Percentiles rank a stretch among this genome's conserved stretches.
These are phyloP conservation scores for Balaeniceps rex DNA, from an alignment of 2,113 vertebrate genomes.

Conservation along the genomic window DNA sequence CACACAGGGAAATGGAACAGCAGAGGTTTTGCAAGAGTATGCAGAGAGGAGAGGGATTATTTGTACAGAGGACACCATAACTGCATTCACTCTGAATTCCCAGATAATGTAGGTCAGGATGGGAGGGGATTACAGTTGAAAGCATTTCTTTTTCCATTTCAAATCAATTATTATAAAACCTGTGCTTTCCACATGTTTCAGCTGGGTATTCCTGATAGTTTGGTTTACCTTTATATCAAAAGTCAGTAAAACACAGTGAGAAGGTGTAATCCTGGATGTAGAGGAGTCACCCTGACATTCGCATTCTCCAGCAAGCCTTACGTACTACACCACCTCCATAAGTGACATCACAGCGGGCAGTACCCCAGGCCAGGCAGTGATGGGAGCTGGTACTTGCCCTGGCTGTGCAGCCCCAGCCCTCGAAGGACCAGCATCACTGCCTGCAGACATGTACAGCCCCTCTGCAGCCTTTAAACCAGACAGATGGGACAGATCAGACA, in stretches of 20 bases:
- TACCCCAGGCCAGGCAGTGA: accelerated
- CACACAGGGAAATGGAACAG: accelerated
- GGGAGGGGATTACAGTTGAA: neutral
- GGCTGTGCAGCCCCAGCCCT: neutral
- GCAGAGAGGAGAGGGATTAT: neutral
- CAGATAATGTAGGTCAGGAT: neutral
- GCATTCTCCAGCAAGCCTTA: neutral
- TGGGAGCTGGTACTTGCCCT: neutral
- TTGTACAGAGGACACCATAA: neutral
- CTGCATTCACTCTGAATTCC: neutral
- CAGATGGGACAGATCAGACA: neutral
- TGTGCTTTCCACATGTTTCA: neutral
- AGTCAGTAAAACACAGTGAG: neutral
- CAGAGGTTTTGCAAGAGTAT: neutral
- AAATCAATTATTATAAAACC: neutral
- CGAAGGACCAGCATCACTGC: neutral
- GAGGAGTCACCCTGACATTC: neutral
- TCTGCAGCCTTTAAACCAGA: neutral
- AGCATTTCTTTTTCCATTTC: neutral
- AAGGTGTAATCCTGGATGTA: neutral
- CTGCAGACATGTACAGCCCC: neutral
- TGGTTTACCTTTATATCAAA: neutral
- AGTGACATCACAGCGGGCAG: accelerated
- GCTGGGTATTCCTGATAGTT: neutral
- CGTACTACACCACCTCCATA: accelerated